Evolutionary conservation across 2,797 vertebrate species (phyloP).

Genomic region (Pipistrellus pipistrellus): DNA sequence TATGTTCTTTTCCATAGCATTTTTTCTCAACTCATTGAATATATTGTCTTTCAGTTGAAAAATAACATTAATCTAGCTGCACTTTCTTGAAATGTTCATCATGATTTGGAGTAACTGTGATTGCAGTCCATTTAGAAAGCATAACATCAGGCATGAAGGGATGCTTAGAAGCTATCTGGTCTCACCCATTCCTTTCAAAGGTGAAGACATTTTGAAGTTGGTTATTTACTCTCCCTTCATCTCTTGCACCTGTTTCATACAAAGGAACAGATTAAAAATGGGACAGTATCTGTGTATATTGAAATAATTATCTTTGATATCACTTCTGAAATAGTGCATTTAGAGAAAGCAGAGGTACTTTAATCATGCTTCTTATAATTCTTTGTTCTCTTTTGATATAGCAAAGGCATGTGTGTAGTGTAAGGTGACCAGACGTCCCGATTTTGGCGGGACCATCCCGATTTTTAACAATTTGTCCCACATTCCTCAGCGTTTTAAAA

Average conservation of each 20-base stretch:
- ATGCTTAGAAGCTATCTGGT: conserved; percentile 3
- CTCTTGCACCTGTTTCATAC: not conserved
- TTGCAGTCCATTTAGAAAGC: conserved; percentile 55
- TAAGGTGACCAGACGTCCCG: no score
- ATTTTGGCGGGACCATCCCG: no score
- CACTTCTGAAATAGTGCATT: conserved; percentile 57
- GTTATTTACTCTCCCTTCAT: not conserved
- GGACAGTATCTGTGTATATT: conserved; percentile 10
- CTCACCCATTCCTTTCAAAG: conserved; percentile 53
- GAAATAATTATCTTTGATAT: conserved; percentile 55
- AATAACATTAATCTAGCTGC: conserved; percentile 23
- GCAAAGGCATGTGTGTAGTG: conserved; percentile 27
- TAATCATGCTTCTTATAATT: conserved; percentile 24
- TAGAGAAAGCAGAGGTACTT: conserved; percentile 60
- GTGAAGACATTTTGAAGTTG: conserved; percentile 25
- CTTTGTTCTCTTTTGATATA: conserved; percentile 5
- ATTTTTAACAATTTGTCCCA: no score
- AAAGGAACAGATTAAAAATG: conserved; percentile 32
- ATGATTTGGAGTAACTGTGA: conserved; percentile 44
- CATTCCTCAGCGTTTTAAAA: no score
- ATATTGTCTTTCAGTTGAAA: not conserved
- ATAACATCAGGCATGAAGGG: not conserved
- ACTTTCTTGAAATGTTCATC: conserved; percentile 56
- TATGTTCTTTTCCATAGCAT: conserved; percentile 45
- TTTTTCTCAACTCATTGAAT: conserved; percentile 52